Conservation (phyloP, 2,113 vertebrate genomes). For the Dicrurus megarhynchus region DNA sequence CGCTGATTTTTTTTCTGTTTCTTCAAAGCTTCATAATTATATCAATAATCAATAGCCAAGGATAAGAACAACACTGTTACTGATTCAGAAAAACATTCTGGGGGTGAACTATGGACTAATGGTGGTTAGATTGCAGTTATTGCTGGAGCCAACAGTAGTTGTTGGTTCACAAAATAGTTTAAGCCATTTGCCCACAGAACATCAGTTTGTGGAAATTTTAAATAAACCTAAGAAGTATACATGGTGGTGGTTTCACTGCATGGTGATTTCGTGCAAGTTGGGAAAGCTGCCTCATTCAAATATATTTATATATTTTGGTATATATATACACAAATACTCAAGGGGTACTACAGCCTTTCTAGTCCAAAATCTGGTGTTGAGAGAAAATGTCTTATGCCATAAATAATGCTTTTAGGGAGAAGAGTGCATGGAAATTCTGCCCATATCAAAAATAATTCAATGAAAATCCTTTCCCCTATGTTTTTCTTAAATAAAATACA, state of each 20-base stretch:
- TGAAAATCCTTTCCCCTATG: not conserved
- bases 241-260: not conserved
- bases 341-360: not conserved
- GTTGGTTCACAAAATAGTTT: not conserved
- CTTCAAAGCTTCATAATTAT: not conserved
- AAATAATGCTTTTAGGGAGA: not conserved
- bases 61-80: not conserved
- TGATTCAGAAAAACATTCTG: not conserved
- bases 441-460: not conserved
- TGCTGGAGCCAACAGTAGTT: not conserved
- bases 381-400: not conserved
- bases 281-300: not conserved
- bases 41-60: not conserved
- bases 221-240: not conserved
- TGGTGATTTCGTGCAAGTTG: not conserved
- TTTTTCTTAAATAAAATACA: not conserved
- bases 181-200: not conserved
- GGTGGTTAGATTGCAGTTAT: not conserved
- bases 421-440: fast-evolving
- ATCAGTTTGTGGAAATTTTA: not conserved
- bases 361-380: not conserved
- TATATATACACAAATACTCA: not conserved
- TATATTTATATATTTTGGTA: not conserved
- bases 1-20: not conserved
- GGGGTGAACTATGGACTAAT: not conserved